Base-by-base conservation (phyloP, 37 sponge, comb jelly and placozoan genomes). In the Bolinopsis microptera region DNA sequence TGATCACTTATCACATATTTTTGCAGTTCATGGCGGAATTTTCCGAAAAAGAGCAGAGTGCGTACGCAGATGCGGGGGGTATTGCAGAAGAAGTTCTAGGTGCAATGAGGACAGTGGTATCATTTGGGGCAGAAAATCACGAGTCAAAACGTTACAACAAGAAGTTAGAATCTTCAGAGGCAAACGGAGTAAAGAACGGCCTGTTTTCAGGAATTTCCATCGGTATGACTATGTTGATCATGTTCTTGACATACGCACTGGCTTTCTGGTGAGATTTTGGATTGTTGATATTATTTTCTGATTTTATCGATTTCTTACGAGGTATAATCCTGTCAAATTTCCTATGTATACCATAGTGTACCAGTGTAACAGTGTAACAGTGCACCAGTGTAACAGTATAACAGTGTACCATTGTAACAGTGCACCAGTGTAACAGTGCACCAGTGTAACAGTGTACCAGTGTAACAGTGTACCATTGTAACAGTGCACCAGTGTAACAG, bases 1-100 rank as follows among this genome's bases (percentile, higher is more conserved):
- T n/a, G n/a, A n/a, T n/a, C n/a, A n/a, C n/a, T n/a, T n/a, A n/a
- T n/a, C n/a, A n/a, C n/a, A n/a, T n/a, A n/a, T n/a, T n/a, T 48
- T 26, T 70, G 5, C 74, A 70, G 74, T 33, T 95, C 25, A 68
- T 95, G n/a, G 94, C 94, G 0, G 67, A 80, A 0, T 95, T 96
- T 48, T 72, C 95, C 30, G 86, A 37, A 13, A 93, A 93, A 30
- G 98, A 96, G 69, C 96, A 96, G 95, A 94, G 69, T 38, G 97
- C 96, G 21, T 98, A 98, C 93, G 97, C 97, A 24, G 35, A 93
- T 35, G 98, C 98, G 25, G 98, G 98, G 25, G 93, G 93, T n/a
- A 94, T 97, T 23, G 96, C 96, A 27, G 96, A 96, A 76, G 97
- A 97, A 80, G 96, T 97, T 0, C 39, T 97, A 33, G 95, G 96